Evolutionary conservation across 2,797 vertebrate genomes (phyloP).

Genomic region (Morus bassanus): DNA sequence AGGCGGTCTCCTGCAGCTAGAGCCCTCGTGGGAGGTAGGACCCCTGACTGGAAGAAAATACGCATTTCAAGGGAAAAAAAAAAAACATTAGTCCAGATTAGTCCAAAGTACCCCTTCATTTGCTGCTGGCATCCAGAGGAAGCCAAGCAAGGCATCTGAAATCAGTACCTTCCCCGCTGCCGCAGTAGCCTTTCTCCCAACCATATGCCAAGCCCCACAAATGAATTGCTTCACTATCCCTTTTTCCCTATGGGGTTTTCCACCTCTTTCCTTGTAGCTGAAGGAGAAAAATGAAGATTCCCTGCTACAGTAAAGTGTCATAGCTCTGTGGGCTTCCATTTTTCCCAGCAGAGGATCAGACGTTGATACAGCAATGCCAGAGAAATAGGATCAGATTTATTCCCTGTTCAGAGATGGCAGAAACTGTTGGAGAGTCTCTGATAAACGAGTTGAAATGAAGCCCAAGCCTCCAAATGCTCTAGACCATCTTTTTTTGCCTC

Average conservation of each 20-base stretch:
- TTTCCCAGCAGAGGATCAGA: background rate
- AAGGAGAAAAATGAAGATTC: background rate
- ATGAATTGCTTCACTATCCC: background rate
- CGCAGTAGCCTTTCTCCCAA: background rate
- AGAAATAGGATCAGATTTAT: background rate
- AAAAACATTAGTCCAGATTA: background rate
- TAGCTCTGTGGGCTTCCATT: background rate
- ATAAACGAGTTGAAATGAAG: background rate
- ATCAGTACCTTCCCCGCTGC: background rate
- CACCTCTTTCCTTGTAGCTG: background rate
- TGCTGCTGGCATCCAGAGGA: background rate
- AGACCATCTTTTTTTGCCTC: background rate
- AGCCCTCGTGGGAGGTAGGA: background rate
- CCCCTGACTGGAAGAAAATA: background rate
- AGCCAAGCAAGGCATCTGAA: background rate
- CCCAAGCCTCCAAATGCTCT: background rate
- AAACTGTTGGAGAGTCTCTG: background rate
- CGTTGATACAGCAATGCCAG: background rate
- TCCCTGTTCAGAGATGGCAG: background rate
- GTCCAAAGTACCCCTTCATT: background rate
- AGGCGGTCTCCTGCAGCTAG: background rate
- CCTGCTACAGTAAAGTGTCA: background rate
- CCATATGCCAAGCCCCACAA: background rate
- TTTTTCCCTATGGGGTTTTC: background rate
- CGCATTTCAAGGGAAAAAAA: background rate